Conservation (phyloP, 1,140 invertebrate species). For the Luehdorfia chinensis region DNA sequence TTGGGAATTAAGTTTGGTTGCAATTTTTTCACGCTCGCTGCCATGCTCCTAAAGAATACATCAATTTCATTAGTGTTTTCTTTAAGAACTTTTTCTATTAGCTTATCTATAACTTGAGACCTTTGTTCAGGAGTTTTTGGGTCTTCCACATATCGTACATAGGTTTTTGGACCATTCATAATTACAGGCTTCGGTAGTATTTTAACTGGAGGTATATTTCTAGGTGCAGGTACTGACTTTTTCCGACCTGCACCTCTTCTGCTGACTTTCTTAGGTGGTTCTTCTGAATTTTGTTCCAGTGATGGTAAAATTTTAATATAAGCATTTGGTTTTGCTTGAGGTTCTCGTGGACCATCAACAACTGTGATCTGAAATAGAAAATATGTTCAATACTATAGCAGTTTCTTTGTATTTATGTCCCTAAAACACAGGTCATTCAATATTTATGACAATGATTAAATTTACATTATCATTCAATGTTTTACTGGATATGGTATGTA, state of each 20-base stretch:
- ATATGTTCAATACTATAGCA: too few relatives aligned
- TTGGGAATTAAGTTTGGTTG: constrained; percentile 69
- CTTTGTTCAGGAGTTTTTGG: constrained; percentile 52
- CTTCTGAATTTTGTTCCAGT: constrained; percentile 18
- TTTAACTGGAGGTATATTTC: constrained; percentile 58
- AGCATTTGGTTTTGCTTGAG: constrained; percentile 29
- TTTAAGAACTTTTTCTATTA: constrained; percentile 64
- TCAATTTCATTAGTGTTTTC: constrained; percentile 70
- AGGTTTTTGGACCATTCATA: constrained; percentile 49
- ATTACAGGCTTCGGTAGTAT: constrained; percentile 66
- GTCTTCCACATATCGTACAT: constrained; percentile 54
- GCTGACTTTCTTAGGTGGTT: constrained; percentile 50
- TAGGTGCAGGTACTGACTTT: constrained; percentile 48
- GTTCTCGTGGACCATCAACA: constrained; percentile 46
- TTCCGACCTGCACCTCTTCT: constrained; percentile 54
- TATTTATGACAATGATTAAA: too few relatives aligned
- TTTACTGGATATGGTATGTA: too few relatives aligned
- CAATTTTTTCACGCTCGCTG: constrained; percentile 68
- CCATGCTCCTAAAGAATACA: constrained; percentile 71
- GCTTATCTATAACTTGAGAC: constrained; percentile 57
- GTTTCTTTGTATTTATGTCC: too few relatives aligned
- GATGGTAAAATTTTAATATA: constrained; percentile 51
- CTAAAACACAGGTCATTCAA: too few relatives aligned
- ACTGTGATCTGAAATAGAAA: constrained; percentile 68
- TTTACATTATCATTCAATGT: too few relatives aligned